Evolutionary conservation across 2,113 vertebrate species (phyloP).

Genomic region (Smithornis capensis): DNA sequence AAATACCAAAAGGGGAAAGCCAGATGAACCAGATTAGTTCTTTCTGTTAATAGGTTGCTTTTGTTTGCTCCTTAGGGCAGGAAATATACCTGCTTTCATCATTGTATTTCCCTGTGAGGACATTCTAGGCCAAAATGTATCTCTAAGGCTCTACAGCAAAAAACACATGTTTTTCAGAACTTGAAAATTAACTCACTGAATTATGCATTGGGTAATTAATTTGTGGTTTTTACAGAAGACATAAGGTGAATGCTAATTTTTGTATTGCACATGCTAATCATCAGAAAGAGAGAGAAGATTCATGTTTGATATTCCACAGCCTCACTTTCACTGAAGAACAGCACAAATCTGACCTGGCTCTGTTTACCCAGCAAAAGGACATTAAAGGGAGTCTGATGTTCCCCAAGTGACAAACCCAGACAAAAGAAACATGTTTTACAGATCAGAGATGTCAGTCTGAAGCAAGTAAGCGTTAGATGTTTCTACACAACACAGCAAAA

Average conservation of each 20-base stretch:
- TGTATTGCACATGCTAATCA: not conserved
- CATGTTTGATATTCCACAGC: not conserved
- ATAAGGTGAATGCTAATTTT: not conserved
- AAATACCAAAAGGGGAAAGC: not conserved
- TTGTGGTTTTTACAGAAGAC: slow-evolving; percentile 18
- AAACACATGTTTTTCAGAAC: not conserved
- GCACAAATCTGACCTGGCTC: not conserved
- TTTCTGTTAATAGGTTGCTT: not conserved
- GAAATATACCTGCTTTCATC: not conserved
- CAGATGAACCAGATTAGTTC: not conserved
- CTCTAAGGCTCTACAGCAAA: not conserved
- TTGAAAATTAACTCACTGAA: slow-evolving; percentile 52
- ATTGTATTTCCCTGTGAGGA: not conserved
- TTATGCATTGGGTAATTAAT: slow-evolving; percentile 59
- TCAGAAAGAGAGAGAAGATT: not conserved
- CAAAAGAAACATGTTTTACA: not conserved
- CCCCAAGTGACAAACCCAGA: not conserved
- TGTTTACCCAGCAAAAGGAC: not conserved
- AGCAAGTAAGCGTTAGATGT: not conserved
- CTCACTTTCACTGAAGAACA: not conserved
- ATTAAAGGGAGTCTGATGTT: not conserved
- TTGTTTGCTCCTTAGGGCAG: not conserved
- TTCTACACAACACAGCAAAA: not conserved
- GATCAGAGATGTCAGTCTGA: not conserved
- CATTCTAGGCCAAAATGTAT: not conserved